A percentile compares a stretch with the other conserved stretches of the same genome.
phyloP scores from a whole-genome alignment of 2,888 invertebrate species.

The Zootermopsis nevadensis region DNA sequence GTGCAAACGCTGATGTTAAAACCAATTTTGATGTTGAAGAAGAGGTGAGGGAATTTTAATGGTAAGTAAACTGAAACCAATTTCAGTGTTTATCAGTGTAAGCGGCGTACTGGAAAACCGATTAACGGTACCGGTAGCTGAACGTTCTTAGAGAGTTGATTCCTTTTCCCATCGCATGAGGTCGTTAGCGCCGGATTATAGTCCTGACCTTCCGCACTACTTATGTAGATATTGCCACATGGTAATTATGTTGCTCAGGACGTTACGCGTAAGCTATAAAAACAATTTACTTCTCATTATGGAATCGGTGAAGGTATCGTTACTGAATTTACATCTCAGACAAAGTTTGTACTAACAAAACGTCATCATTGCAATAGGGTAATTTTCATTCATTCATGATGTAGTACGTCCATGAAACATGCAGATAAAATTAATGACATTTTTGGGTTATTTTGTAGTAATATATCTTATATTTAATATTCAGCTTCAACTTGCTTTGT shows the following conservation, averaged over 20 bases:
- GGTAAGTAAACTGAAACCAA: not conserved
- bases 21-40: not conserved
- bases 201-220: not conserved
- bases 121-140: conserved; percentile 25
- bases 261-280: not conserved
- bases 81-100: conserved; percentile 2
- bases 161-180: conserved; percentile 22
- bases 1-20: not conserved
- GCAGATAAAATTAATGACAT: too few relatives aligned
- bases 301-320: not conserved
- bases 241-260: not conserved
- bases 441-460: too few relatives aligned
- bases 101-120: conserved; percentile 22
- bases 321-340: not conserved
- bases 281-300: not conserved
- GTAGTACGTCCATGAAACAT: too few relatives aligned
- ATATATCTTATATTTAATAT: too few relatives aligned
- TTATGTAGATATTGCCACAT: not conserved
- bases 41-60: not conserved
- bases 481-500: too few relatives aligned
- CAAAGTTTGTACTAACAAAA: not conserved
- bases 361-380: too few relatives aligned
- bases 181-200: conserved; percentile 12
- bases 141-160: not conserved
- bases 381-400: too few relatives aligned